Evolutionary conservation across 2,113 vertebrate species (phyloP), one percentile per base, ranked within the genome.

Genomic region (Mobula hypostoma): DNA sequence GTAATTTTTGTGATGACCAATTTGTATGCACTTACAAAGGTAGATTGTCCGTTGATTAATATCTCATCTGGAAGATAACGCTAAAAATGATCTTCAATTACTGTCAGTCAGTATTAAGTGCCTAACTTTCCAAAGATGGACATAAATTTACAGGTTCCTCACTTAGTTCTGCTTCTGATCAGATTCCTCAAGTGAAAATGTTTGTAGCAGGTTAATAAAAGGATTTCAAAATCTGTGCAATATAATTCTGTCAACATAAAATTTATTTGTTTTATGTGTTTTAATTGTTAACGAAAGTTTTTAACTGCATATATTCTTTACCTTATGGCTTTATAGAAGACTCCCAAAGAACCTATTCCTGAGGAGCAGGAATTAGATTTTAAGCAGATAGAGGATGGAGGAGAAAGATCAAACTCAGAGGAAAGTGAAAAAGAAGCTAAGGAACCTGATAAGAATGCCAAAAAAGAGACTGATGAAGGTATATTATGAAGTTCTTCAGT

Each of bases 341-440:
- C 98, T 92, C 98, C 99, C 94, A 99, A 99, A 95, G 99, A 99
- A 94, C 97, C 98, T 0, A 99, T 99, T 95, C 97, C 98, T 7
- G 99, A 99, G 96, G 99, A 99, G 95, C 98, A 98, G 94, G 99
- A 99, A 96, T 97, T 99, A 94, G 99, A 99, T 92, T 99, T 99
- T 95, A 97, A 97, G 94, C 98, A 98, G 17, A 96, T 98, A 94
- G 98, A 99, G 63, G 99, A 99, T 95, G 98, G 97, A 85, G 98
- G 98, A 48, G 98, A 98, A 82, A 96, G 95, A 40, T 97, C 97
- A 1, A 98, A 98, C 95, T 98, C 98, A n/a, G 98, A 98, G 94
- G 97, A 97, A 66, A 97, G 96, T 95, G 98, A 97, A 94, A 96
- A 95, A 63, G 98, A 99, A 96, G 97, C 97, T 97, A 99, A 99